Evolutionary conservation across 2,113 vertebrate species (phyloP).

Genomic region (Lampris megalopsis): DNA sequence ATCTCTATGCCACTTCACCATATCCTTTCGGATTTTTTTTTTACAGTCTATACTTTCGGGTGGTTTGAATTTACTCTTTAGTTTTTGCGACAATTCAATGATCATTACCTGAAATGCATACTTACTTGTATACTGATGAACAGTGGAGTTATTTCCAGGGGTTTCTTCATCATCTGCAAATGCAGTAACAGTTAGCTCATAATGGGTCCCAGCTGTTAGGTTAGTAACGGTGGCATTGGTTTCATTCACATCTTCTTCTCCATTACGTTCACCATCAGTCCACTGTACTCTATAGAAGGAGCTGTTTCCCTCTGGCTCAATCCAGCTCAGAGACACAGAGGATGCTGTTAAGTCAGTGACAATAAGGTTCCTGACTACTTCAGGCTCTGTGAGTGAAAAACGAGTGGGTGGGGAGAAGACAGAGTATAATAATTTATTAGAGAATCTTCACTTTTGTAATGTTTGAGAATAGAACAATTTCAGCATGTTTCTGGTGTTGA

Average conservation of each 20-base stretch:
- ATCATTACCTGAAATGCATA: neutral
- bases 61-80: neutral
- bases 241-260: rapidly evolving
- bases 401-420: slow-evolving; percentile 2
- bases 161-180: rapidly evolving
- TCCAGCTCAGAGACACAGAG: slow-evolving; percentile 41
- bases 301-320: slow-evolving; percentile 17
- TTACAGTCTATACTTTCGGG: too few species aligned
- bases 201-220: slow-evolving; percentile 54
- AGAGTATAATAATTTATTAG: neutral
- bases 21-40: too few species aligned
- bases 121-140: slow-evolving; percentile 21
- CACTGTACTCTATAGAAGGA: slow-evolving; percentile 43
- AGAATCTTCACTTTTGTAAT: too few species aligned
- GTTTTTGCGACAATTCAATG: neutral
- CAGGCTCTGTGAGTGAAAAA: slow-evolving; percentile 35
- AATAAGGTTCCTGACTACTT: neutral
- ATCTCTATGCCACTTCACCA: too few species aligned
- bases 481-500: too few species aligned
- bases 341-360: slow-evolving; percentile 16
- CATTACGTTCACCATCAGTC: neutral
- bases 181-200: neutral
- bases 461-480: too few species aligned
- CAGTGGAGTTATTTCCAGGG: neutral
- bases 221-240: neutral